These are phyloP conservation scores for Temnothorax curvispinosus DNA, from an alignment of 1,140 invertebrate genomes.

Conservation along the genomic window DNA sequence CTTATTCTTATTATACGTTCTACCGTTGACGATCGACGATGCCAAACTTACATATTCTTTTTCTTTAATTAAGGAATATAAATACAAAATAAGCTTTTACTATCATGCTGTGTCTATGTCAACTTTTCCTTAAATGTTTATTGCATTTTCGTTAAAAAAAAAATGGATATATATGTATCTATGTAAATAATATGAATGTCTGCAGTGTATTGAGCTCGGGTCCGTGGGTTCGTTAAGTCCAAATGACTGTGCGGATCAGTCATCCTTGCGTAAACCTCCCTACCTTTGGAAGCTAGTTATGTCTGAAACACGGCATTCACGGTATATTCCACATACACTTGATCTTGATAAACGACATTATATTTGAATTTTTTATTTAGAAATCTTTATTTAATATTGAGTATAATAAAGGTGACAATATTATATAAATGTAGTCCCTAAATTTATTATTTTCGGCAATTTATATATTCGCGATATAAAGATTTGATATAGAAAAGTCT, in stretches of 20 bases:
- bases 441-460: background rate
- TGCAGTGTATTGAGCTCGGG: background rate
- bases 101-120: background rate
- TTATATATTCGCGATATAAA: background rate
- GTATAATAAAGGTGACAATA: background rate
- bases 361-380: background rate
- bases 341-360: background rate
- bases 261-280: background rate
- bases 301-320: background rate
- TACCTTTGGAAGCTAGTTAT: conserved; percentile 6
- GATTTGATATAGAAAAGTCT: background rate
- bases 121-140: background rate
- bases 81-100: background rate
- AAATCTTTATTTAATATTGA: conserved; percentile 11
- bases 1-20: background rate
- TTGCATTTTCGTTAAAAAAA: background rate
- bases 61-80: background rate
- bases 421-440: background rate
- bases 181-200: background rate
- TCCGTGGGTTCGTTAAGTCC: background rate
- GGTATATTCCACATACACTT: background rate
- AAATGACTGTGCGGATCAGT: background rate
- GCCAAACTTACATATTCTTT: background rate
- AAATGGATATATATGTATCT: background rate
- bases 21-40: conserved; percentile 29